Base-by-base conservation (phyloP, 1,140 invertebrate genomes). In the Neodiprion fabricii region DNA sequence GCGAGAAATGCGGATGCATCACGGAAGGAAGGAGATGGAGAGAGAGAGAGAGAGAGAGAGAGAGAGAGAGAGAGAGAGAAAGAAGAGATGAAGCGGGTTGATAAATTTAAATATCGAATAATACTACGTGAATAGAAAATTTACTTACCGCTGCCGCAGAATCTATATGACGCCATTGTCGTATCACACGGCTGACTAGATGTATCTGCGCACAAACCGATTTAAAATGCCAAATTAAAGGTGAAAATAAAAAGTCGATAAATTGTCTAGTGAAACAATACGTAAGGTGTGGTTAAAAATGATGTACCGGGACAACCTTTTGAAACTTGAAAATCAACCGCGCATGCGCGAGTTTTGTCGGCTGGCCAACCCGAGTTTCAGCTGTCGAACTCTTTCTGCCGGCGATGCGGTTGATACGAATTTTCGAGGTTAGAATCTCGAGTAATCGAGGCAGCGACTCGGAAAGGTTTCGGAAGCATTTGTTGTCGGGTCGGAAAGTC, bases 31-130 rank as follows among this genome's bases (percentile, higher is more conserved):
- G 53, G 53, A 61, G n/a, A 61, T 11, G n/a, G 53, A 61, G 53
- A 61, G 53, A 61, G 53, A 61, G 53, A 61, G 53, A 61, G 53
- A 61, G 53, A 61, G 53, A 61, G 53, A 61, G 53, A 61, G 53
- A 61, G 53, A 61, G 53, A 61, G 53, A 61, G 53, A 61, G 53
- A 61, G 53, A 61, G 53, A 61, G 53, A 61, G 53, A 61, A 1
- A 61, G 53, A 21, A 21, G 1, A 21, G 17, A 21, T 21, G 17
- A 21, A 21, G 17, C 17, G 17, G 17, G 17, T 21, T 21, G 17
- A 21, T 21, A 21, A 53, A 11, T 17, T 61, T 14, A 61, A 14
- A 61, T 5, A 61, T 61, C 8, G 11, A 12, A 61, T 61, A 61
- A 8, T 4, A 61, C 11, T 0, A 61, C 4, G n/a, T 61, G n/a